Conservation (phyloP, 2,888 invertebrate species). For the Hirudinaria manillensis region DNA sequence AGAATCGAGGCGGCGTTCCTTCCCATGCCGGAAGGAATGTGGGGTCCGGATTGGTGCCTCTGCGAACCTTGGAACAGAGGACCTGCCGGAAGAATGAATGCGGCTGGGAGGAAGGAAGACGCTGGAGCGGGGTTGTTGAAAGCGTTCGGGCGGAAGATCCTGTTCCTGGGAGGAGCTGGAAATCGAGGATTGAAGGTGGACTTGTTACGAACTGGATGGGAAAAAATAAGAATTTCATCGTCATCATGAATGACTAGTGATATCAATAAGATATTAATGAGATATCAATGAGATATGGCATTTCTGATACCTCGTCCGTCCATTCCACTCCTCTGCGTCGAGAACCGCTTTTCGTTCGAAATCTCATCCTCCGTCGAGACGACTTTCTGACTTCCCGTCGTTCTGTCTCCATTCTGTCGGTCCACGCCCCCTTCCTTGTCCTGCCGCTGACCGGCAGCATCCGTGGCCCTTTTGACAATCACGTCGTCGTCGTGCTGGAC, state of each 20-base stretch:
- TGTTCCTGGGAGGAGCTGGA: slow-evolving; percentile 14
- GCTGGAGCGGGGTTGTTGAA: background rate
- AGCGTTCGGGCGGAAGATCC: slow-evolving; percentile 23
- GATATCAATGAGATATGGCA: too few species aligned
- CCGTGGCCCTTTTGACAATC: too few species aligned
- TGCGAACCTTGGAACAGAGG: background rate
- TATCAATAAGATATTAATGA: too few species aligned
- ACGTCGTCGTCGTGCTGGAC: too few species aligned
- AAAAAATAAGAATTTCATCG: too few species aligned
- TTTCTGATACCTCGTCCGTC: too few species aligned
- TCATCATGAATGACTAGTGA: too few species aligned
- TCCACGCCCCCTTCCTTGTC: too few species aligned
- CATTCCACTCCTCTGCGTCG: too few species aligned
- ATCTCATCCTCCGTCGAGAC: background rate
- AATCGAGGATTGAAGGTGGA: slow-evolving; percentile 5
- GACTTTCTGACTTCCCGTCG: background rate
- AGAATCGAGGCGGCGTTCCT: background rate
- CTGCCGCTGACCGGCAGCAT: too few species aligned
- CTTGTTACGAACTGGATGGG: background rate
- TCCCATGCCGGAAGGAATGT: background rate
- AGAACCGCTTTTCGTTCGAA: too few species aligned
- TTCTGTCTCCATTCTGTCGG: background rate
- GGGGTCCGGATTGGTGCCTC: background rate
- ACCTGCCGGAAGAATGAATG: slow-evolving; percentile 26
- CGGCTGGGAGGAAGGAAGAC: slow-evolving; percentile 11